These are phyloP conservation scores for Aphis craccivora DNA, from an alignment of 1,140 invertebrate genomes.

Conservation along the genomic window DNA sequence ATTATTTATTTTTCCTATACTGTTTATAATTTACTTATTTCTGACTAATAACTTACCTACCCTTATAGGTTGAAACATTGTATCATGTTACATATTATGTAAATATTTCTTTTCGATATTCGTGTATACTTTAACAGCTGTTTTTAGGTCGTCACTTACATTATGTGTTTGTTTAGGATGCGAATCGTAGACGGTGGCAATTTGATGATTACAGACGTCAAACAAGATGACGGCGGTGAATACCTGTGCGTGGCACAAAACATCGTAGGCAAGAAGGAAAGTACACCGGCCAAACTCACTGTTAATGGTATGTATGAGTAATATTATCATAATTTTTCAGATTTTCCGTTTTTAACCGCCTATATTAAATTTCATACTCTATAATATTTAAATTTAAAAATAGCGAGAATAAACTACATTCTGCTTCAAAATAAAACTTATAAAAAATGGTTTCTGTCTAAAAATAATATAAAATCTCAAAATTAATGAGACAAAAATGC, in stretches of 20 bases:
- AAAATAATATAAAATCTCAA: neutral
- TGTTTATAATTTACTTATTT: neutral
- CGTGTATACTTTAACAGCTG: neutral
- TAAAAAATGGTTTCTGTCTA: too few relatives aligned
- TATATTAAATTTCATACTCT: neutral
- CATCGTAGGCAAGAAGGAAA: constrained; percentile 83
- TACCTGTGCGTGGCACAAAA: constrained; percentile 89
- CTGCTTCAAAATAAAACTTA: too few relatives aligned
- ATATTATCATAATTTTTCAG: neutral
- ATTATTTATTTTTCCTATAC: neutral
- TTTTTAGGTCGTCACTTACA: neutral
- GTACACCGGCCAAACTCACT: constrained; percentile 76
- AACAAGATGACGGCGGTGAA: constrained; percentile 81
- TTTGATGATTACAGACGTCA: constrained; percentile 83
- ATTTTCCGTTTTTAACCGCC: neutral
- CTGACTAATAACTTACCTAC: neutral
- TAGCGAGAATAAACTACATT: neutral
- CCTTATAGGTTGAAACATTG: neutral
- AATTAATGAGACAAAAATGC: neutral
- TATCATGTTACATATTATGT: neutral
- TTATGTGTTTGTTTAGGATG: constrained; percentile 68
- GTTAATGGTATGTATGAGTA: constrained; percentile 75
- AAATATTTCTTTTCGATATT: neutral
- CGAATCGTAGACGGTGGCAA: constrained; percentile 82
- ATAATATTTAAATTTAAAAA: neutral